Conservation (phyloP, 2,888 invertebrate genomes). For the Noctua pronuba region DNA sequence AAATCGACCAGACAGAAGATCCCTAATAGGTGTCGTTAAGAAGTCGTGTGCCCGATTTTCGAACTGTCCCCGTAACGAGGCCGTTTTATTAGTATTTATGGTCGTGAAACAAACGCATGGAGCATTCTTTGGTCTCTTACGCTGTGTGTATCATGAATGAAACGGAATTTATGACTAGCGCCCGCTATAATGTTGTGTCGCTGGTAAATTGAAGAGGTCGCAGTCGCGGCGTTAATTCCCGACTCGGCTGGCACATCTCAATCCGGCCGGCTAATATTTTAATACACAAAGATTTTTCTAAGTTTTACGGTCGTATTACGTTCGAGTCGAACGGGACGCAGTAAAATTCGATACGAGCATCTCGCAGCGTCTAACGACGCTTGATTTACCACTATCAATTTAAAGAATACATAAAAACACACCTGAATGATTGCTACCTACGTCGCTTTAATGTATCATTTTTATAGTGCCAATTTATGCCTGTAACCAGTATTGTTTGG, state of each 20-base stretch:
- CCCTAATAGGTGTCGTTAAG: slow-evolving; percentile 91
- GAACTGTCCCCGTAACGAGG: slow-evolving; percentile 89
- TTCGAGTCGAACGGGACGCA: slow-evolving; percentile 77
- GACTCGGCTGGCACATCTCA: slow-evolving; percentile 69
- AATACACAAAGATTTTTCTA: slow-evolving; percentile 86
- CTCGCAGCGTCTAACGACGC: slow-evolving; percentile 82
- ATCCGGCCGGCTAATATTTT: slow-evolving; percentile 76
- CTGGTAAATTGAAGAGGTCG: slow-evolving; percentile 76
- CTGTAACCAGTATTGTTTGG: slow-evolving; percentile 61
- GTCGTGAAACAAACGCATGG: slow-evolving; percentile 85
- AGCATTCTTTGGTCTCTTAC: slow-evolving; percentile 79
- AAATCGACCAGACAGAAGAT: slow-evolving; percentile 90
- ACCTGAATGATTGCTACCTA: slow-evolving; percentile 82
- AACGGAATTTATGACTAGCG: slow-evolving; percentile 87
- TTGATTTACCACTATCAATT: slow-evolving; percentile 88
- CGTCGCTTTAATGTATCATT: slow-evolving; percentile 76
- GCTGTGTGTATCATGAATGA: slow-evolving; percentile 84
- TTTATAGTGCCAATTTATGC: slow-evolving; percentile 80
- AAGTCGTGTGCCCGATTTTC: slow-evolving; percentile 90
- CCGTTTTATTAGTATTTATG: slow-evolving; percentile 90
- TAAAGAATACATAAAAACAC: slow-evolving; percentile 84
- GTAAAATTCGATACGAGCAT: slow-evolving; percentile 88
- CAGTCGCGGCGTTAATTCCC: slow-evolving; percentile 61
- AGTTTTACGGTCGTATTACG: slow-evolving; percentile 87
- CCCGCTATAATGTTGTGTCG: slow-evolving; percentile 80